These are phyloP conservation scores for Eilema caniola DNA, from an alignment of 2,888 invertebrate genomes.

Conservation along the genomic window DNA sequence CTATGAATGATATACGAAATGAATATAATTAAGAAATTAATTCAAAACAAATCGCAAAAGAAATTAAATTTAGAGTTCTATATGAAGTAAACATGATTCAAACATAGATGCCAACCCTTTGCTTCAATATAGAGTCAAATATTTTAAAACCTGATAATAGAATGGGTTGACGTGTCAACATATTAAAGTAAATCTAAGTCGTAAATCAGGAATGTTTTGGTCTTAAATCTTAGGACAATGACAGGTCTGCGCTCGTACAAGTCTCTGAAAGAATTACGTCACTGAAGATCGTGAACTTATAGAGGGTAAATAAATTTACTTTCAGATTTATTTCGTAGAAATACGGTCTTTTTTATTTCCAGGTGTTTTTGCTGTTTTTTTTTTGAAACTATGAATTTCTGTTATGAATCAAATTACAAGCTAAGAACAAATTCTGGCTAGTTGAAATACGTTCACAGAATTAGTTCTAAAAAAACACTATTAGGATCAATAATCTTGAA, in stretches of 20 bases:
- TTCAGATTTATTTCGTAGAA: neutral
- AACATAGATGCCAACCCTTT: neutral
- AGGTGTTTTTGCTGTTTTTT: too few species aligned
- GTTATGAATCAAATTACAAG: too few species aligned
- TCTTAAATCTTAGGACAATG: neutral
- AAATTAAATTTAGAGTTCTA: too few species aligned
- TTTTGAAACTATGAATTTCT: too few species aligned
- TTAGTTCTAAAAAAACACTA: too few species aligned
- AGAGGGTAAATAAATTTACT: neutral
- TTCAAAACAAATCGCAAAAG: too few species aligned
- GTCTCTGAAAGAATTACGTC: neutral
- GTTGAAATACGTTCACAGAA: too few species aligned
- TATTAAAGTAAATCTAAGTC: constrained; percentile 1
- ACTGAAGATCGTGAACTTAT: neutral
- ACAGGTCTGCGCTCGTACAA: neutral
- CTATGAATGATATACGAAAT: too few species aligned
- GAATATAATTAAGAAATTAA: too few species aligned
- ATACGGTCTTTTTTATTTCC: neutral
- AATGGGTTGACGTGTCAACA: neutral
- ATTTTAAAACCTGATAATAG: neutral
- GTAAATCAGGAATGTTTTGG: constrained; percentile 1
- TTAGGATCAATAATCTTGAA: too few species aligned
- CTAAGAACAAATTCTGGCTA: too few species aligned
- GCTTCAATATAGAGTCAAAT: neutral
- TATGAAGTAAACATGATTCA: too few species aligned